Conservation (phyloP, 2,797 vertebrate genomes). For the Oreochromis grahami region DNA sequence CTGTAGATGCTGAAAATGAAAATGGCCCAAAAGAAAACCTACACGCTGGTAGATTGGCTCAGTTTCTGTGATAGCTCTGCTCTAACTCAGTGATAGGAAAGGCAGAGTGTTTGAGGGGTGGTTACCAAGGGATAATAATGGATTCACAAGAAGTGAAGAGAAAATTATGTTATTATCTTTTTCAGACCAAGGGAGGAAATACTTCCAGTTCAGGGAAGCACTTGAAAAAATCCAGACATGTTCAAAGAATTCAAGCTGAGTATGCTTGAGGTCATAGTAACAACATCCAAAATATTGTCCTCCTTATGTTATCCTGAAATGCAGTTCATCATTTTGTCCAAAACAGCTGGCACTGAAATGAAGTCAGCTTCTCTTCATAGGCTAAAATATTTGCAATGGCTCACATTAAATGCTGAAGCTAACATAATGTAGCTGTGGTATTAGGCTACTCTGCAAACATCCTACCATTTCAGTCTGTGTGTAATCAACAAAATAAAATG, state of each 20-base stretch:
- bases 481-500: neutral
- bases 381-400: neutral
- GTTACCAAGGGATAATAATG: neutral
- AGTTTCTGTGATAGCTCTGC: neutral
- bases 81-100: neutral
- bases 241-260: neutral
- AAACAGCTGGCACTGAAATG: neutral
- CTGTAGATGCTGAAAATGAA: neutral
- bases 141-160: neutral
- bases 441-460: neutral
- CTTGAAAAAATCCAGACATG: neutral
- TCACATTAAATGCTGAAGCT: neutral
- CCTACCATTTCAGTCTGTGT: neutral
- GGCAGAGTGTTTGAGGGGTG: neutral
- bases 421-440: neutral
- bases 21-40: neutral
- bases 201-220: neutral
- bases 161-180: neutral
- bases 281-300: neutral
- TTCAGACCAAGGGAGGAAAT: neutral
- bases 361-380: neutral
- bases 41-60: neutral
- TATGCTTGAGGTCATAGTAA: neutral
- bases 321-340: neutral
- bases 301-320: neutral